Conservation (phyloP, 2,113 vertebrate genomes). For the Microcebus tavaratra region DNA sequence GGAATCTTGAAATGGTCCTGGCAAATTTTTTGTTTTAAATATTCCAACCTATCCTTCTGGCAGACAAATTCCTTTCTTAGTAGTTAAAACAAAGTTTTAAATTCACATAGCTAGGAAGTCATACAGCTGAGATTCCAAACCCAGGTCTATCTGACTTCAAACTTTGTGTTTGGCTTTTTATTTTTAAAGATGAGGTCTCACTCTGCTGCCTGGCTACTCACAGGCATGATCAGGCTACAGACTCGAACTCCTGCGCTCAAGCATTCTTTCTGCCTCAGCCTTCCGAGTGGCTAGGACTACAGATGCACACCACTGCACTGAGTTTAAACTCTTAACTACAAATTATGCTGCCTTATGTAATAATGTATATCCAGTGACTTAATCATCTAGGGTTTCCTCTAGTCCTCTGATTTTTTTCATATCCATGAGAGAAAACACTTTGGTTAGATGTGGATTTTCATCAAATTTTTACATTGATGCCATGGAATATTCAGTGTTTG, state of each 20-base stretch:
- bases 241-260: neutral
- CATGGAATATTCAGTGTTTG: neutral
- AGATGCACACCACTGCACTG: neutral
- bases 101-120: neutral
- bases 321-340: neutral
- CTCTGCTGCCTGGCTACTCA: neutral
- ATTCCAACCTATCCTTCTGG: neutral
- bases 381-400: neutral
- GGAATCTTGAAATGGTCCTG: neutral
- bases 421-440: conserved; percentile 6
- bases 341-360: neutral
- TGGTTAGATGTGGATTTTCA: neutral
- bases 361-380: neutral
- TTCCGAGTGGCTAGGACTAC: neutral
- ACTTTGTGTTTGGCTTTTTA: neutral
- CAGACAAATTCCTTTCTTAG: neutral
- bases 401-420: neutral
- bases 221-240: neutral
- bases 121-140: conserved; percentile 13
- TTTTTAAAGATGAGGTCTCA: neutral
- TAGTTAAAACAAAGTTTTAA: conserved; percentile 15
- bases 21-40: neutral
- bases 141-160: neutral
- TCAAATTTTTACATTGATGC: conserved; percentile 7
- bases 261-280: neutral